Evolutionary conservation across 35 echinoderm and acorn worm genomes (phyloP).

Genomic region (Lytechinus pictus): DNA sequence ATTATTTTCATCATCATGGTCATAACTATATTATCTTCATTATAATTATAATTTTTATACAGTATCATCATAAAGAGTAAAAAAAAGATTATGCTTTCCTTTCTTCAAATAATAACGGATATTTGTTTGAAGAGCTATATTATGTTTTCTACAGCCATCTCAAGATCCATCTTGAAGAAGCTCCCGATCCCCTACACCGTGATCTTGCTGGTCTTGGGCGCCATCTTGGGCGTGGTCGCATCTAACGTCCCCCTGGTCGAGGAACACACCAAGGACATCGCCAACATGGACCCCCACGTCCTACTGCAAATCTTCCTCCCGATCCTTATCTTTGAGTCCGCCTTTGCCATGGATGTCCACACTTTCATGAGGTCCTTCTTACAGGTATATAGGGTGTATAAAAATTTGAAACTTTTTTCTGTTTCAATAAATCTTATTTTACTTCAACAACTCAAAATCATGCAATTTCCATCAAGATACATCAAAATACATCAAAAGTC

Average conservation of each 20-base stretch:
- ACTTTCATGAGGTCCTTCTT: slow-evolving; percentile 85
- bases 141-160: slow-evolving; percentile 63
- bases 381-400: slow-evolving; percentile 57
- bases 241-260: slow-evolving; percentile 34
- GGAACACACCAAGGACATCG: slow-evolving; percentile 66
- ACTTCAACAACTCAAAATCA: too few relatives aligned
- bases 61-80: too few relatives aligned
- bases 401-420: too few relatives aligned
- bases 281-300: slow-evolving; percentile 90
- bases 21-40: too few relatives aligned
- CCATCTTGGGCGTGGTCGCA: slow-evolving; percentile 68
- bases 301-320: slow-evolving; percentile 91
- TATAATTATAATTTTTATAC: too few relatives aligned
- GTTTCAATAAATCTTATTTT: too few relatives aligned
- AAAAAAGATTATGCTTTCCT: too few relatives aligned
- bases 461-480: too few relatives aligned
- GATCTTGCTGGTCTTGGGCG: slow-evolving; percentile 78
- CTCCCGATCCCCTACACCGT: slow-evolving; percentile 96
- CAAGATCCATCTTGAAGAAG: slow-evolving; percentile 75
- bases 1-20: too few relatives aligned
- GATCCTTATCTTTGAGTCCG: slow-evolving; percentile 96
- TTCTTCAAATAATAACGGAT: too few relatives aligned
- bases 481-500: too few relatives aligned
- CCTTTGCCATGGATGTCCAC: slow-evolving; percentile 99
- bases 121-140: too few relatives aligned